Base-by-base conservation (phyloP, 2,113 vertebrate genomes). In the Phyllopteryx taeniolatus region DNA sequence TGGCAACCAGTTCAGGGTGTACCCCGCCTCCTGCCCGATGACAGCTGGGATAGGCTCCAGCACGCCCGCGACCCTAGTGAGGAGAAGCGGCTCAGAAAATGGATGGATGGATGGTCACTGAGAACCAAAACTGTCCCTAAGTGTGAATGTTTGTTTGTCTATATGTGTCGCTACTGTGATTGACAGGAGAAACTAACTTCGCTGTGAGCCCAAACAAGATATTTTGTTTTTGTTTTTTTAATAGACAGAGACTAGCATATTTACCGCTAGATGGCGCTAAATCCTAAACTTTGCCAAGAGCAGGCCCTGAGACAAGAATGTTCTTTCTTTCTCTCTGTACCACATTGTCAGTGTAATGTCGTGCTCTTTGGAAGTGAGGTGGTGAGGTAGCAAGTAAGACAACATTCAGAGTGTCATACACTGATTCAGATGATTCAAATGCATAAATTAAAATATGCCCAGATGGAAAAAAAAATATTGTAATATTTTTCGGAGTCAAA, bases 261-360 rank as follows among this genome's bases (percentile, higher is more conserved):
- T 17, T 7, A 47, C 80, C 84, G 77, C 73, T 71, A 70, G 82
- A 60, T 75, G 81, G 79, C 81, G 42, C 15, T 59, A 75, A 72
- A 44, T 12, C 39, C 53, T 70, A 27, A 39, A 14, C 43, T 11
- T 47, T 61, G 22, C 46, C 20, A 14, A 35, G 8, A 9, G 60
- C 31, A 65, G 20, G 11, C 63, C 22, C 11, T 59, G 9, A 47
- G 13, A 61, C 27, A 15, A 15, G 59, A 61, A 17, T 31, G 47
- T 49, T 22, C 13, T 47, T 31, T 66, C 22, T 13, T 64, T 11
- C 17, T 59, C n/a, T 59, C 56, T 19, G 42, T 20, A n/a, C 12
- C 62, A n/a, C 10, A 64, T 64, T 44, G 19, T 4, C 20, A n/a
- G 10, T 64, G 62, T n/a, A 42, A 64, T 5, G 10, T 33, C 22